Percentiles rank a stretch among this genome's conserved stretches.
These are phyloP conservation scores for Colius striatus DNA, from an alignment of 2,113 vertebrate genomes.

Conservation along the genomic window DNA sequence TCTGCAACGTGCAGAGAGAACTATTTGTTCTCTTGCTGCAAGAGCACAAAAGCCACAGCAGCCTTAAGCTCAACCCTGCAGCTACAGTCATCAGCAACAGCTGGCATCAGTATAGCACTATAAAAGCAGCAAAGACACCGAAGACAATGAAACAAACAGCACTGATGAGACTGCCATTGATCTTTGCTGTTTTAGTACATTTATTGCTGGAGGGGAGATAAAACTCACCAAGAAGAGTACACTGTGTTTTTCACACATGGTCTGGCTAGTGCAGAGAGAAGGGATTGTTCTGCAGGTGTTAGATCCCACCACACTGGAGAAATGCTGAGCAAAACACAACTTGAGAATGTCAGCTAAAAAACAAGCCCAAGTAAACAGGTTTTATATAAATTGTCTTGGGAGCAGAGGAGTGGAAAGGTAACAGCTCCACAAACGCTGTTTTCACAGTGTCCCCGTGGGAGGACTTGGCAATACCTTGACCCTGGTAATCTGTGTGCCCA, in stretches of 20 bases:
- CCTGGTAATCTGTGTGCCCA: background rate
- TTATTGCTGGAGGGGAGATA: background rate
- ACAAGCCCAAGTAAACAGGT: background rate
- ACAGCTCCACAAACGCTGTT: background rate
- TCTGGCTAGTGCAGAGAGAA: background rate
- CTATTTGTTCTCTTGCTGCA: slow-evolving; percentile 44
- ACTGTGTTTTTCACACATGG: fast-evolving
- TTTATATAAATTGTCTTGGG: background rate
- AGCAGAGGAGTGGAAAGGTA: background rate
- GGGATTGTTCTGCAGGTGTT: background rate
- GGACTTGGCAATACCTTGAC: background rate
- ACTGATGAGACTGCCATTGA: background rate
- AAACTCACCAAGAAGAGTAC: background rate
- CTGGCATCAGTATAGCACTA: background rate
- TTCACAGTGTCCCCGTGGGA: background rate
- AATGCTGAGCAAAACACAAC: fast-evolving
- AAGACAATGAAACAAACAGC: background rate
- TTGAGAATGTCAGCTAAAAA: background rate
- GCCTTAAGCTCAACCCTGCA: too few species aligned
- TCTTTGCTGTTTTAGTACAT: background rate
- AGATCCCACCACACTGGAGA: background rate
- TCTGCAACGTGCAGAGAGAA: background rate
- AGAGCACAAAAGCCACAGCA: background rate
- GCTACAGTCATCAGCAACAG: background rate
- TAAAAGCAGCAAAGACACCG: background rate